Evolutionary conservation across 2,797 vertebrate genomes (phyloP), one percentile per base, ranked within the genome.

Genomic region (Chromobotia macracanthus): DNA sequence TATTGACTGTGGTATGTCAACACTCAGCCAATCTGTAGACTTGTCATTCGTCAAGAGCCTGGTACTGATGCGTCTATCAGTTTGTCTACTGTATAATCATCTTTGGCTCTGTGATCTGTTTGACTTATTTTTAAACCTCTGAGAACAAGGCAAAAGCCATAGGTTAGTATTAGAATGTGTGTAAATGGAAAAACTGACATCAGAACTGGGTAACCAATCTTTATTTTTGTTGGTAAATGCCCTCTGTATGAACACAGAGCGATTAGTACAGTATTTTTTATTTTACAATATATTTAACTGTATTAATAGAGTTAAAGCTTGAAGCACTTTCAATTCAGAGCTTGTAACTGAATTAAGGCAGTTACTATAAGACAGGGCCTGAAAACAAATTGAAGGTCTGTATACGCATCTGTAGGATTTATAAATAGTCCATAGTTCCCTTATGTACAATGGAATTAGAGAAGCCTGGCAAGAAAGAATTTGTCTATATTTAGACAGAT

Each of bases 401-500:
- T 63, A 81, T 83, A 77, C 80, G 84, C 83, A 84, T 74, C 63
- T 77, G 74, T 74, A 75, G 64, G 58, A 70, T 66, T 55, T 80
- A 77, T 80, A 65, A 71, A 80, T 79, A 80, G 60, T 51, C 75
- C 55, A 70, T 48, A 73, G 67, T 38, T 70, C 78, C 68, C 65
- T 68, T 53, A 74, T 85, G 80, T 38, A 64, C 67, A 88, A 84
- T 77, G 83, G 82, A 84, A 84, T 82, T 66, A 77, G 44, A 81
- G 78, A 87, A 51, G 86, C 82, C 78, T 71, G 63, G 80, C 66
- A 21, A 75, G 78, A 75, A 64, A 67, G 31, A 81, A 65, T 38
- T 50, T 78, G 23, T 70, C 86, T 93, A 92, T 91, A 89, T 91
- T 93, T 92, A 91, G 88, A 86, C 60, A 72, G 23, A 83, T 61